These are phyloP conservation scores for Fissipunctia ypsillon DNA, from an alignment of 2,888 invertebrate genomes.

Conservation along the genomic window DNA sequence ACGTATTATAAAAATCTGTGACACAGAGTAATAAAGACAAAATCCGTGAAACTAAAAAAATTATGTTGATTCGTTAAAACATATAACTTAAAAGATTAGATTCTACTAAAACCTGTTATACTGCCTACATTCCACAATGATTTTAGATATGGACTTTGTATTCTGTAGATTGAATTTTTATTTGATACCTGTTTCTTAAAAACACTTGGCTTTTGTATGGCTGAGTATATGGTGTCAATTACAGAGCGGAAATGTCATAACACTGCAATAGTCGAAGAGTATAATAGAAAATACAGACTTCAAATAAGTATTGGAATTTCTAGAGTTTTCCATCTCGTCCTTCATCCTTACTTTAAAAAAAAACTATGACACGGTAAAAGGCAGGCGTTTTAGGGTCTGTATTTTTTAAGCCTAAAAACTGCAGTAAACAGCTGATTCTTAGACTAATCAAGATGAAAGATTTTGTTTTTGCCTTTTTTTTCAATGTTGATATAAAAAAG, in stretches of 20 bases:
- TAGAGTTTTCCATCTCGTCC: neutral
- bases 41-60: neutral
- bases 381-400: neutral
- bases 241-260: neutral
- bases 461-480: neutral
- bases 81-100: neutral
- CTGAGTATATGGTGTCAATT: neutral
- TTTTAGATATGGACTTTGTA: neutral
- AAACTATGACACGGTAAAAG: neutral
- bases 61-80: neutral
- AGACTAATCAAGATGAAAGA: neutral
- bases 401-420: neutral
- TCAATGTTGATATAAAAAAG: neutral
- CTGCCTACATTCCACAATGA: neutral
- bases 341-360: neutral
- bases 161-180: neutral
- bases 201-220: neutral
- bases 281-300: neutral
- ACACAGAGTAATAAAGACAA: neutral
- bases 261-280: neutral
- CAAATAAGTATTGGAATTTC: neutral
- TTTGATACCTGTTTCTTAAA: neutral
- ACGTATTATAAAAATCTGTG: neutral
- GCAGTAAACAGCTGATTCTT: neutral
- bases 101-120: neutral